phyloP scores from a whole-genome alignment of 2,797 vertebrate genomes.

The Acipenser ruthenus region DNA sequence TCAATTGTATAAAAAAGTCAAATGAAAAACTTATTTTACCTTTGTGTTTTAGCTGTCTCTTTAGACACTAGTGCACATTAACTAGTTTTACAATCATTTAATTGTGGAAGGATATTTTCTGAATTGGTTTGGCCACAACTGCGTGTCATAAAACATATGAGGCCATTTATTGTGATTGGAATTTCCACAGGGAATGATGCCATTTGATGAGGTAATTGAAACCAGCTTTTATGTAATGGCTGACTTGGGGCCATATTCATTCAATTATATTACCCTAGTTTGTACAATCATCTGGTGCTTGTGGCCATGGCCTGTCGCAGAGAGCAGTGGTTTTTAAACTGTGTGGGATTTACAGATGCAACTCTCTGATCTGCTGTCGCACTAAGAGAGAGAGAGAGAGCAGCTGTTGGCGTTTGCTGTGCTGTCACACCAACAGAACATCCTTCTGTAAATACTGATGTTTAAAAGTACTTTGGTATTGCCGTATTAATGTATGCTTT shows the following conservation, averaged over 20 bases:
- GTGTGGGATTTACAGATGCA: not conserved
- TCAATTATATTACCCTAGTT: slow-evolving; percentile 41
- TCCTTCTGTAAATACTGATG: not conserved
- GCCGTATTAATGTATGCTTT: no score
- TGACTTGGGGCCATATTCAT: slow-evolving; percentile 38
- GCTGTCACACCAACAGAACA: slow-evolving; percentile 4
- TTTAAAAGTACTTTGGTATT: no score
- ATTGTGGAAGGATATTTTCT: not conserved
- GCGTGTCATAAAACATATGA: slow-evolving; percentile 17
- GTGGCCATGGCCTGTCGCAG: slow-evolving; percentile 16
- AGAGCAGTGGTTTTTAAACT: not conserved
- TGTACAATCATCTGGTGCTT: not conserved
- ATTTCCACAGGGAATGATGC: slow-evolving; percentile 1
- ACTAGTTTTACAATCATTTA: slow-evolving; percentile 3
- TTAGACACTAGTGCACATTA: no score
- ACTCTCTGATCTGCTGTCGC: slow-evolving; percentile 24
- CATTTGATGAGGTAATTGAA: slow-evolving; percentile 58
- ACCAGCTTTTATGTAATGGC: slow-evolving; percentile 52
- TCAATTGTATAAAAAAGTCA: no score
- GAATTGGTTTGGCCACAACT: slow-evolving; percentile 13
- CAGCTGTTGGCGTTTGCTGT: slow-evolving; percentile 19
- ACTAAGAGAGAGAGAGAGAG: slow-evolving; percentile 14
- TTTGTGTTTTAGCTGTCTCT: no score
- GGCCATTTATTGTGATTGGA: slow-evolving; percentile 21
- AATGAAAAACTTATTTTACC: no score